phyloP scores from a whole-genome alignment of 2,113 vertebrate genomes.

The rabbit (Oryctolagus cuniculus) region DNA sequence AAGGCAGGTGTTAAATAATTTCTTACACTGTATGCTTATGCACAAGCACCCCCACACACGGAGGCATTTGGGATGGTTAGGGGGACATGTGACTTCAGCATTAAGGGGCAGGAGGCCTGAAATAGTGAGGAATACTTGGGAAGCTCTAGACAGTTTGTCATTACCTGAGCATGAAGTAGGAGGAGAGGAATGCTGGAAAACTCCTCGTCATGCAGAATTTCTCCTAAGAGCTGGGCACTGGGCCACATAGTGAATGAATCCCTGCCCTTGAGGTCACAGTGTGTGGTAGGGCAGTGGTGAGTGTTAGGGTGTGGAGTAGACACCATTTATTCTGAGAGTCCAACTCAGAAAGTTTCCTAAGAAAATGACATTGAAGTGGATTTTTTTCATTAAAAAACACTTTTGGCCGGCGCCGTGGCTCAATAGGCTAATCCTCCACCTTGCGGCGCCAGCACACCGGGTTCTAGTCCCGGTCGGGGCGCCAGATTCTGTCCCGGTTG shows the following conservation, averaged over 20 bases:
- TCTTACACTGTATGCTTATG: neutral
- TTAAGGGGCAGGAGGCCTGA: neutral
- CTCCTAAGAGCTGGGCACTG: neutral
- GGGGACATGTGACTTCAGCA: neutral
- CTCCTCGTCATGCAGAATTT: neutral
- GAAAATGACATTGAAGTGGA: neutral
- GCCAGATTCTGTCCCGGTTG: no score
- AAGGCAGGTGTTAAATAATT: neutral
- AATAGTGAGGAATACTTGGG: neutral
- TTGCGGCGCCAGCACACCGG: no score
- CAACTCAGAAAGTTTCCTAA: neutral
- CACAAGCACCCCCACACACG: neutral
- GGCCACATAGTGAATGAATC: neutral
- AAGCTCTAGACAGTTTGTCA: neutral
- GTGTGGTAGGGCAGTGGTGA: neutral
- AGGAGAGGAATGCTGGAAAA: neutral
- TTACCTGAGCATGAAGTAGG: neutral
- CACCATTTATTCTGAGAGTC: no score
- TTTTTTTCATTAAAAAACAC: neutral
- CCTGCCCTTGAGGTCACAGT: neutral
- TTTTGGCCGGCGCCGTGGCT: no score
- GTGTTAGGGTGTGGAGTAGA: neutral
- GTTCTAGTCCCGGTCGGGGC: no score
- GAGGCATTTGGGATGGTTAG: neutral
- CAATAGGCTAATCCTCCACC: no score